Evolutionary conservation across 2,888 invertebrate species (phyloP).

Genomic region (Isotomurus palustris): DNA sequence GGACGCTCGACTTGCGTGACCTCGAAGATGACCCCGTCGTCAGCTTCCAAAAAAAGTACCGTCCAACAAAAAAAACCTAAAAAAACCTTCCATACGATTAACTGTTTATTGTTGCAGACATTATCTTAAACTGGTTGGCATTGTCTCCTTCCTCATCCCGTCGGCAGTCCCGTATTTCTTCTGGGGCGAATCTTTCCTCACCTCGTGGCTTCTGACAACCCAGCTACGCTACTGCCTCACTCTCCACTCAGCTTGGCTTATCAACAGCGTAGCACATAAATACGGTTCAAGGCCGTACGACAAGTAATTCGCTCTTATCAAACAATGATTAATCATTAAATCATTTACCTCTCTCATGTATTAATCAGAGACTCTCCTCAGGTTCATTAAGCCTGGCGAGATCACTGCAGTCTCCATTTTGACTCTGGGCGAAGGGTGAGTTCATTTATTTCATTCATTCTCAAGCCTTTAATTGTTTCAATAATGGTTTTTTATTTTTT

Average conservation of each 20-base stretch:
- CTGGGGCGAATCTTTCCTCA: conserved; percentile 75
- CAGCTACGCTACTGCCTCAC: conserved; percentile 75
- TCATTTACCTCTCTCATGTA: no score
- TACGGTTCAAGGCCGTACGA: conserved; percentile 82
- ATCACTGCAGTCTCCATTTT: conserved; percentile 27
- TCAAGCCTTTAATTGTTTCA: no score
- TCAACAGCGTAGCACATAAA: conserved; percentile 91
- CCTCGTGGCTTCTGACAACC: conserved; percentile 73
- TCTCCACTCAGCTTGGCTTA: conserved; percentile 85
- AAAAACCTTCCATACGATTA: no score
- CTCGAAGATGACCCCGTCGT: conserved; percentile 74
- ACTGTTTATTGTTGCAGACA: no score
- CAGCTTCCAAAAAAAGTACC: conserved; percentile 79
- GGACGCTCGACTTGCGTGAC: conserved; percentile 78
- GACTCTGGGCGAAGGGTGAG: conserved; percentile 37
- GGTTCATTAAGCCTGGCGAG: no score
- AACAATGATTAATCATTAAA: no score
- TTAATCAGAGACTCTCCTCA: no score
- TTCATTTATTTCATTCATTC: no score
- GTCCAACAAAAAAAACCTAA: no score
- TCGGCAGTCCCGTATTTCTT: conserved; percentile 71
- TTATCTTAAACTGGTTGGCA: conserved; percentile 25
- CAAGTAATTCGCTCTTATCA: conserved; percentile 50
- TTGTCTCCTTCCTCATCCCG: conserved; percentile 49
- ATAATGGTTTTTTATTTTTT: no score